Conservation (phyloP, 2,797 vertebrate genomes). For the Pseudotriccus pelzelni region DNA sequence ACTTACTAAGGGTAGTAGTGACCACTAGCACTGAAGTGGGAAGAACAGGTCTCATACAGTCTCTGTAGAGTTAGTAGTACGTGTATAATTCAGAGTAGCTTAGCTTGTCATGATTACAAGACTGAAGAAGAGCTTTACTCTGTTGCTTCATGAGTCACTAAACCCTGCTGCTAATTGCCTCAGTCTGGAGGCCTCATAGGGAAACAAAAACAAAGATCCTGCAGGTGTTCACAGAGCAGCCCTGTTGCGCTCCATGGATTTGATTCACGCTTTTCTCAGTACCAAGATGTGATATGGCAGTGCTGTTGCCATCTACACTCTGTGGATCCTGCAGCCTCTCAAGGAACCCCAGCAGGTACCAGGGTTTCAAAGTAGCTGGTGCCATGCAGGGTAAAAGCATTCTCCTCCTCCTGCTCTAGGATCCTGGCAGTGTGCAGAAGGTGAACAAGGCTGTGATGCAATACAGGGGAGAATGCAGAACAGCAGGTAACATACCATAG, state of each 20-base stretch:
- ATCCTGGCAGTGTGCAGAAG: not conserved
- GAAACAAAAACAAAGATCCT: not conserved
- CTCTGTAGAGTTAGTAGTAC: not conserved
- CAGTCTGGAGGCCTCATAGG: not conserved
- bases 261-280: not conserved
- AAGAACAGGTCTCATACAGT: not conserved
- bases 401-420: not conserved
- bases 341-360: not conserved
- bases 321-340: not conserved
- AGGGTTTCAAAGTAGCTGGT: not conserved
- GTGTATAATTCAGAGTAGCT: not conserved
- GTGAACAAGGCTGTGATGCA: not conserved
- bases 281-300: not conserved
- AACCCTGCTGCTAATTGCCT: not conserved
- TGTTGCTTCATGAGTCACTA: not conserved
- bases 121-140: not conserved
- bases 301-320: not conserved
- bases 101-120: not conserved
- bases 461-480: rapidly evolving
- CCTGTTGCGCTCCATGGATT: not conserved
- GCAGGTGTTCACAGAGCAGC: not conserved
- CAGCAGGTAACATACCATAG: not conserved
- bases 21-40: not conserved
- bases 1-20: not conserved
- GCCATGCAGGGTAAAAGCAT: not conserved